Percentiles rank a stretch among this genome's conserved stretches.
Evolutionary conservation across 2,888 invertebrate genomes (phyloP).

Genomic region (Lasioglossum figueresi): DNA sequence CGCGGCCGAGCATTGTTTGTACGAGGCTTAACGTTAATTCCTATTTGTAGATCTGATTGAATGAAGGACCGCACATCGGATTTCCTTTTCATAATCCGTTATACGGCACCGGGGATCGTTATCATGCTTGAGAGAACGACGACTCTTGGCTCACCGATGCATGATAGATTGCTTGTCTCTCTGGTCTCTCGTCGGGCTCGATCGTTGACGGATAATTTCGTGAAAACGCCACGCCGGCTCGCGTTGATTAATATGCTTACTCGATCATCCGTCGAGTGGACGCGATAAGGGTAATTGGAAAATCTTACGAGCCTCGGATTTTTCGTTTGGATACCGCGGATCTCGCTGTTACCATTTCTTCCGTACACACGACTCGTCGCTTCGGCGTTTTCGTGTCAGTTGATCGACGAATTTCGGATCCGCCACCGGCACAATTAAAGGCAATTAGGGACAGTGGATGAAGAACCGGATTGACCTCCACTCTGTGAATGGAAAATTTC

Average conservation of each 20-base stretch:
- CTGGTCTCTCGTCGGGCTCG: constrained; percentile 50
- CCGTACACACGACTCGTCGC: not conserved
- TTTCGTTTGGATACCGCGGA: not conserved
- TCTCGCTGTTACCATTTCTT: not conserved
- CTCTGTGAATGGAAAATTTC: too few relatives aligned
- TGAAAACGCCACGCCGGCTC: constrained; percentile 43
- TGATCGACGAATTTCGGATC: not conserved
- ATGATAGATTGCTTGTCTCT: constrained; percentile 63
- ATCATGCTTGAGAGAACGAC: constrained; percentile 54
- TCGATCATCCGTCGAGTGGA: constrained; percentile 47
- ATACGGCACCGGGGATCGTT: constrained; percentile 53
- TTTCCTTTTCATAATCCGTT: constrained; percentile 79
- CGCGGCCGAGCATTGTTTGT: constrained; percentile 79
- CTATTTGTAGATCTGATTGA: constrained; percentile 82
- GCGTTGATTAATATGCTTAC: constrained; percentile 60
- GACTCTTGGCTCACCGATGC: constrained; percentile 49
- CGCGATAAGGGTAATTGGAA: constrained; percentile 39
- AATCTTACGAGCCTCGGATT: constrained; percentile 34
- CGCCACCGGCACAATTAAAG: not conserved
- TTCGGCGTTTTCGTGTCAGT: not conserved
- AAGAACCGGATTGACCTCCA: not conserved
- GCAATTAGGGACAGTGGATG: not conserved
- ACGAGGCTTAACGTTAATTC: constrained; percentile 81
- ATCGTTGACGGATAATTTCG: constrained; percentile 60
- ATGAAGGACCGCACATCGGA: constrained; percentile 74